These are phyloP conservation scores for Drosophila arizonae DNA, from an alignment of 1,140 invertebrate genomes.

Conservation along the genomic window DNA sequence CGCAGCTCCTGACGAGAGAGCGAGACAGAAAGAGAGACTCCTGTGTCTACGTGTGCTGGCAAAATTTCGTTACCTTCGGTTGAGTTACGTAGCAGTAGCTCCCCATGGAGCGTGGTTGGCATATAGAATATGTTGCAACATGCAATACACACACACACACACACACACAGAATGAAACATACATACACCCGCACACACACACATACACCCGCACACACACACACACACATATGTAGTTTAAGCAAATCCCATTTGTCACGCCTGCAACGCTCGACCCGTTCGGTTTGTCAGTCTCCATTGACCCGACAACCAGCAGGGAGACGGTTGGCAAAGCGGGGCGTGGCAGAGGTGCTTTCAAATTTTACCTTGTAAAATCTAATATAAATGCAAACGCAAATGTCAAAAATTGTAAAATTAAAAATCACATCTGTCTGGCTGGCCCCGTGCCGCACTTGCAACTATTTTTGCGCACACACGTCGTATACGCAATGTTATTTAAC, in stretches of 20 bases:
- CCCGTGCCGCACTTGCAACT: constrained; percentile 38
- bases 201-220: constrained; percentile 1
- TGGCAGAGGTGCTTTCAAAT: constrained; percentile 6
- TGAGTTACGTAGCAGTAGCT: constrained; percentile 17
- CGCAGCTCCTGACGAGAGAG: constrained; percentile 7
- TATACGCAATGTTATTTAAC: constrained; percentile 57
- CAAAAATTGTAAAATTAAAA: constrained; percentile 81
- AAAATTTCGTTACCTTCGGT: constrained; percentile 41
- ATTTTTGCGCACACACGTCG: constrained; percentile 51
- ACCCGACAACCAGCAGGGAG: constrained; percentile 24
- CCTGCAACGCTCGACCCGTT: constrained; percentile 51
- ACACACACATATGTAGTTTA: constrained; percentile 22
- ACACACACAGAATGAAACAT: background rate
- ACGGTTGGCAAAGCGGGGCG: background rate
- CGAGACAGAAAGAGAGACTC: background rate
- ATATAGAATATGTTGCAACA: constrained; percentile 43
- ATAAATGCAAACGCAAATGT: constrained; percentile 80
- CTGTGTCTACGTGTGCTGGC: constrained; percentile 33
- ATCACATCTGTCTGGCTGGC: constrained; percentile 58
- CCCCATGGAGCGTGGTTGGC: constrained; percentile 35
- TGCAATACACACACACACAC: constrained; percentile 10
- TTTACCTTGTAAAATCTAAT: constrained; percentile 73
- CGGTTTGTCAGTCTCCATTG: constrained; percentile 55
- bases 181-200: background rate
- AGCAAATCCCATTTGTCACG: constrained; percentile 72